Base-by-base conservation (phyloP, 2,797 vertebrate genomes). In the Leptoclinus maculatus region DNA sequence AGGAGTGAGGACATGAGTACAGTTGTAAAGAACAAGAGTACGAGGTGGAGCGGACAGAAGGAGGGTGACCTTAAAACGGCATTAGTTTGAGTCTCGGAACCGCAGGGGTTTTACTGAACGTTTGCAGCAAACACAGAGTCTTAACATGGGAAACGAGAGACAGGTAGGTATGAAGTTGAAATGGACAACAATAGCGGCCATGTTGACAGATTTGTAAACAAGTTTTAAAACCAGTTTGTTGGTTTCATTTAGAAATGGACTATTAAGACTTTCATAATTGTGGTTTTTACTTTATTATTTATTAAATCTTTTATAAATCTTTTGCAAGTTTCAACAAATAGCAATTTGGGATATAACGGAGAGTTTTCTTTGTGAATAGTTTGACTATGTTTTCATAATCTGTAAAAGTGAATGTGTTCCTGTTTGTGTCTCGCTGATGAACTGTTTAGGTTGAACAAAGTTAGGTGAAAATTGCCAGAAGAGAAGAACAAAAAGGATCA, bases 51-150 rank as follows among this genome's bases (percentile, higher is more conserved):
- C 51, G 56, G 58, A 79, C 21, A 70, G 63, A 73, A 79, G 25
- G 47, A 83, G 57, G 60, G 23, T 80, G 82, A 86, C 82, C 85
- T 90, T 76, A 80, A 75, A 89, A 79, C 45, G 16, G 29, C 59
- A 36, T 83, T 27, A 51, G 47, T 68, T 36, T 39, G 34, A 60
- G 57, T 47, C 49, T 63, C 29, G 12, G 66, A 23, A 60, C 45
- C 71, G 43, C 68, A 39, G 68, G 68, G 56, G 49, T 57, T 78
- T 87, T 43, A 63, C 66, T 71, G 25, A 65, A 43, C 12, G 34
- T 78, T 65, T 29, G 36, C 47, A 53, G 62, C 45, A 49, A 69
- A 76, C n/a, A 49, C n/a, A 49, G 73, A 71, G 65, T 76, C 45
- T 64, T n/a, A 1, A 47, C 49, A 53, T 66, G 3, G 11, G 21